Base-by-base conservation (phyloP, 2,113 vertebrate genomes). In the Ellobius talpinus region DNA sequence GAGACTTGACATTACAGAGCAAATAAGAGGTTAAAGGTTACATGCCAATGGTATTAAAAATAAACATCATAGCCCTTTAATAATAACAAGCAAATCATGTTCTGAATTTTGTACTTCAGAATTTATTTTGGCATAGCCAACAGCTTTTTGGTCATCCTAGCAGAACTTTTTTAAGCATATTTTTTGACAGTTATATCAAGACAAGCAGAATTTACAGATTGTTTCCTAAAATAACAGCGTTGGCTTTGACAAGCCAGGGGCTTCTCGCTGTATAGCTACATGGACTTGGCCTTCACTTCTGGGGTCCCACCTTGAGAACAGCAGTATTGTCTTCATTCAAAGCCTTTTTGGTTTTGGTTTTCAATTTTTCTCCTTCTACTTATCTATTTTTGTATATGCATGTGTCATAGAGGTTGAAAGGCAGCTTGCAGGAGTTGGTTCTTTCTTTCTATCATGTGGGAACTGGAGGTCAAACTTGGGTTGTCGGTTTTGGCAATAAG, bases 21-120 rank as follows among this genome's bases (percentile, higher is more conserved):
- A 97, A 94, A 95, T 76, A 84, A 88, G 72, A 42, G n/a, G 74
- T 92, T 94, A 93, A 95, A 96, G 94, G 82, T 97, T 94, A 98
- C 94, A 96, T 94, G 76, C 95, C 91, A 92, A 93, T 79, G 52
- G 92, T 93, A 97, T 96, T 94, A 97, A 96, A 97, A 96, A 95
- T 85, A 97, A 97, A 94, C 88, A 96, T 85, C 84, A 91, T 63
- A n/a, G 82, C 36, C 36, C 78, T 95, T 47, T 81, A 87, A 93
- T 96, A 93, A 82, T 86, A 94, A 47, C 97, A 94, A 94, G 85
- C 92, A 96, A 92, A 95, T 91, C 92, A 73, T 94, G 88, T 96
- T 96, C 97, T 96, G 89, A 85, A 93, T 95, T 96, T 96, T 93
- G 94, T 87, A 23, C 70, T 73, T 94, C 61, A 92, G 81, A 68